Evolutionary conservation across 2,113 vertebrate species (phyloP), one percentile per base, ranked within the genome.

Genomic region (Notarius lentiginosus): DNA sequence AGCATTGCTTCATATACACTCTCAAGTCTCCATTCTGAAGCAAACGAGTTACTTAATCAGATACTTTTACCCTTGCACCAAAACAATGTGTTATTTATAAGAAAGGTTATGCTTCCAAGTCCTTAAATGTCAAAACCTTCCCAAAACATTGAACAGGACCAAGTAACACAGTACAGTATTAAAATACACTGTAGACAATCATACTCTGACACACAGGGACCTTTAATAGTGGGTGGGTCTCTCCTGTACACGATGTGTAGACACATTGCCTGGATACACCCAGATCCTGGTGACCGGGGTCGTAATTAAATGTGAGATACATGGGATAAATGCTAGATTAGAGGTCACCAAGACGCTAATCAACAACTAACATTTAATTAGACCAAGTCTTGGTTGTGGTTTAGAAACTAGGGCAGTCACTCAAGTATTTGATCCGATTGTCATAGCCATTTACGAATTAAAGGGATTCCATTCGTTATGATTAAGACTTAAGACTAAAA

Each of bases 301-400:
- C 22, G 72, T 87, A 83, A 86, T 79, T 86, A 83, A 83, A 87
- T 56, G 7, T 58, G 75, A 88, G 49, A 86, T 76, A 87, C 53
- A 22, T 41, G 4, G 41, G 41, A 41, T 41, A 41, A 41, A 41
- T 41, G 3, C 41, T 41, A 41, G 41, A 41, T 41, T 41, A 41
- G 41, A 4, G 41, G 41, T 70, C 4, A 49, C 53, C 60, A 68
- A 56, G 65, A 75, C 87, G 75, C 55, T 68, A 27, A 88, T 66
- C 47, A 81, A 34, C 61, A 80, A 56, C 60, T n/a, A 17, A 68
- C 75, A 84, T 88, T 82, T 41, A 86, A 87, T 90, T 82, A 41
- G 79, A 55, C 84, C 22, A 80, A 56, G 60, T 47, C 47, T 73
- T 17, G 63, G 87, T 80, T 20, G 55, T 14, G 60, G 60, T 68